phyloP scores from a whole-genome alignment of 2,888 invertebrate genomes.

The Drosophila percnosoma region DNA sequence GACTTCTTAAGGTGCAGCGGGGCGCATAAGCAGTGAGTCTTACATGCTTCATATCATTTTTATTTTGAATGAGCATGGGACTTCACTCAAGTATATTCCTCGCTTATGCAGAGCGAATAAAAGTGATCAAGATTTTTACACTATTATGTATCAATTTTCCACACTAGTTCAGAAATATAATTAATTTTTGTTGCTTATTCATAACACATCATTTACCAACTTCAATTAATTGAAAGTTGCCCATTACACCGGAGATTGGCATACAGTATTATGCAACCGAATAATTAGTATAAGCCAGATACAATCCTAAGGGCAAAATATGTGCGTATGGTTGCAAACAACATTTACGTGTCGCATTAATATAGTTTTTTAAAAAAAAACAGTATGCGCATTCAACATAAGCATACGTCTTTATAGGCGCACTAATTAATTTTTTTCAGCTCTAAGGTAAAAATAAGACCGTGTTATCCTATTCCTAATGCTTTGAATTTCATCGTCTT shows the following conservation, averaged over 20 bases:
- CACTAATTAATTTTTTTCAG: conserved; percentile 13
- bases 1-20: conserved; percentile 1
- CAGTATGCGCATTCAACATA: not conserved
- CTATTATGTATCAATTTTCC: not conserved
- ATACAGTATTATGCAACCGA: not conserved
- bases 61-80: conserved; percentile 19
- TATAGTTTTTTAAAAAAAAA: not conserved
- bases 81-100: conserved; percentile 9
- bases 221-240: not conserved
- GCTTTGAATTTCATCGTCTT: conserved; percentile 6
- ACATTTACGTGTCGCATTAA: not conserved
- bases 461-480: conserved; percentile 1
- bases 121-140: not conserved
- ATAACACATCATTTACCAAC: not conserved
- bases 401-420: too few relatives aligned
- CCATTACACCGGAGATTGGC: not conserved
- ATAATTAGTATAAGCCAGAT: not conserved
- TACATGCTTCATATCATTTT: conserved; percentile 25
- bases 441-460: not conserved
- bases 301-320: not conserved
- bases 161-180: not conserved
- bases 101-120: not conserved
- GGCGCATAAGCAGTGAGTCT: conserved; percentile 4
- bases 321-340: not conserved
- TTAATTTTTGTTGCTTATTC: not conserved